Evolutionary conservation across 1,140 invertebrate species (phyloP).

Genomic region (Bombus soroeensis): DNA sequence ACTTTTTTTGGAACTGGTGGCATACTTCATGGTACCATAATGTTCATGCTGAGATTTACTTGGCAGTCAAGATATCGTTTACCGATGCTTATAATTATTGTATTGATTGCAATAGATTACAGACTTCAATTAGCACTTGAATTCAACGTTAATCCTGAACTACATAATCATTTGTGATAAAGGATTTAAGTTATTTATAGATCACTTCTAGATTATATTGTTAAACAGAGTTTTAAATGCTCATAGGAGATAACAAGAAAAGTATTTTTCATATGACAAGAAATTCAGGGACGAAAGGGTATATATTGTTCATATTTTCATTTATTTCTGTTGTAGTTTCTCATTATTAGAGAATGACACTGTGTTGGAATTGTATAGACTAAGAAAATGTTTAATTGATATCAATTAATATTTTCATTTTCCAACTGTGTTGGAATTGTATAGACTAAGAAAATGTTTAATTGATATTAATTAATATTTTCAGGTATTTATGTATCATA

Average conservation of each 20-base stretch:
- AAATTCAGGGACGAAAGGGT: not conserved
- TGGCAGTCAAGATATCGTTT: slow-evolving; percentile 84
- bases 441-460: not conserved
- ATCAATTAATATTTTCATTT: no score
- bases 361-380: not conserved
- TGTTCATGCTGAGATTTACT: slow-evolving; percentile 85
- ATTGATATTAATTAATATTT: not conserved
- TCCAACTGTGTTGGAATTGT: not conserved
- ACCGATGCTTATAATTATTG: slow-evolving; percentile 84
- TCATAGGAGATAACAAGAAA: not conserved
- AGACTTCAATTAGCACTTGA: slow-evolving; percentile 84
- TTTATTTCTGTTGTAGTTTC: not conserved
- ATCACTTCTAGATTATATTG: not conserved
- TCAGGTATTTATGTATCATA: not conserved
- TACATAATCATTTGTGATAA: slow-evolving; percentile 55
- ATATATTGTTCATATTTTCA: slow-evolving; percentile 8
- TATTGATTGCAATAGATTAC: slow-evolving; percentile 84
- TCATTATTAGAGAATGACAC: not conserved
- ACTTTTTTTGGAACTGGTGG: slow-evolving; percentile 74
- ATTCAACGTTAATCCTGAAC: slow-evolving; percentile 43
- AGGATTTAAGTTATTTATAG: not conserved
- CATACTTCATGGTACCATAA: slow-evolving; percentile 73
- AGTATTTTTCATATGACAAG: not conserved
- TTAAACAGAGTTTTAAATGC: not conserved
- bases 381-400: not conserved